Evolutionary conservation across 2,888 invertebrate species (phyloP), one percentile per base, ranked within the genome.

Genomic region (Podabrus alpinus): DNA sequence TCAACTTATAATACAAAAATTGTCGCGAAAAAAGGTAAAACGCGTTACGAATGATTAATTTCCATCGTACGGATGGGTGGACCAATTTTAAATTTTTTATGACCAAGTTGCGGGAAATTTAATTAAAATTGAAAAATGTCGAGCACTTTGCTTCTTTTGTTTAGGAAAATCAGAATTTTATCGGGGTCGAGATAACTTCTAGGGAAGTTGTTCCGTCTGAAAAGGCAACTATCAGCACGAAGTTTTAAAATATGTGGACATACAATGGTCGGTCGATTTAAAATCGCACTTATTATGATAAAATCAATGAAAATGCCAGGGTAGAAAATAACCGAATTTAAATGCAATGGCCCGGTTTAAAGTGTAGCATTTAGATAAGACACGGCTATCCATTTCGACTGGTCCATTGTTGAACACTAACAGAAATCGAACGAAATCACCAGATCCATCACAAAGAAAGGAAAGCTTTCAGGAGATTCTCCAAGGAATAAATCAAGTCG

Each of bases 321-420:
- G 72, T 71, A 69, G 69, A 76, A 78, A 82, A 82, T 82, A 86
- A 86, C 85, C 86, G 82, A 85, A 87, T 87, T 87, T 87, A 87
- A 87, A 87, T 87, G 87, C 87, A 87, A 87, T 86, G 85, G 82
- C 84, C 82, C 81, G 84, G 80, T 86, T 87, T 87, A 87, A 87
- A 87, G 83, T 84, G 83, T 78, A 78, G 78, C 85, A 86, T 87
- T 87, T 87, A 87, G 87, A 87, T 87, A 87, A 87, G 87, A 86
- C 86, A 85, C 81, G 86, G 85, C 86, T 85, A 86, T 86, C 87
- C 83, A 86, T 86, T 77, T 70, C 72, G 68, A 68, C 69, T 74
- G 74, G 72, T 19, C 74, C 17, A 68, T 77, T 74, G 74, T 74
- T 74, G 24, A 24, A 66, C 17, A 66, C 17, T 59, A 61, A 29